Evolutionary conservation across 2,797 vertebrate species (phyloP), one percentile per base, ranked within the genome.

Genomic region (Channallabes apus): DNA sequence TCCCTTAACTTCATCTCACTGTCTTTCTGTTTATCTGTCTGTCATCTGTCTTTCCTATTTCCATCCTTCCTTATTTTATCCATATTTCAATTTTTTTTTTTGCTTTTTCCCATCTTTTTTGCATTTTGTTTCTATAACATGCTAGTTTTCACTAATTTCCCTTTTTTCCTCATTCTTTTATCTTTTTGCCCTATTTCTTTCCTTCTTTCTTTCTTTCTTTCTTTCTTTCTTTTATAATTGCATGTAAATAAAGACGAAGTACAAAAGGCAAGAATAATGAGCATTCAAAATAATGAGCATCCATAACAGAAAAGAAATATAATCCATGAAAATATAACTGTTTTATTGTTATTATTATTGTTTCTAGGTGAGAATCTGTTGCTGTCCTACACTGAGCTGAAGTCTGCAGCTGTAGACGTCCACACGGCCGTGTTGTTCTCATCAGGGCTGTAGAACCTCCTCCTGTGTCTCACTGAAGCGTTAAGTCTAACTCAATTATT

Each of bases 401-500:
- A 68, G 27, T 41, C 35, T 20, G 1, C 32, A 22, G 22, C 35
- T 41, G 68, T 6, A 17, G 38, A n/a, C 6, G 41, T 73, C 71
- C 24, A 27, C 41, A 27, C 7, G 6, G 2, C 35, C n/a, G 38
- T 12, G 6, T 15, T n/a, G 0, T 46, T 41, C 68, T 35, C 32
- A 8, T 54, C 71, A 51, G 41, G 14, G 1, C 46, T 46, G 54
- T 56, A 71, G 22, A 41, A 71, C 20, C 35, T 71, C 35, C 67
- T 27, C 15, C 35, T 71, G 71, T 7, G 41, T 46, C 71, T 73
- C 41, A 22, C 5, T 51, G 12, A 51, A 51, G 68, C 78, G 11
- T n/a, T 24, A 61, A 73, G 38, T 41, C 46, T 69, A 83, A 84
- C 46, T 79, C 89, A 85, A 90, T 87, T 83, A 85, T 83, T 87